A percentile compares a stretch with the other conserved stretches of the same genome.
Evolutionary conservation across 92 coral and sea anemone genomes (phyloP).

Genomic region (Muricea muricata): DNA sequence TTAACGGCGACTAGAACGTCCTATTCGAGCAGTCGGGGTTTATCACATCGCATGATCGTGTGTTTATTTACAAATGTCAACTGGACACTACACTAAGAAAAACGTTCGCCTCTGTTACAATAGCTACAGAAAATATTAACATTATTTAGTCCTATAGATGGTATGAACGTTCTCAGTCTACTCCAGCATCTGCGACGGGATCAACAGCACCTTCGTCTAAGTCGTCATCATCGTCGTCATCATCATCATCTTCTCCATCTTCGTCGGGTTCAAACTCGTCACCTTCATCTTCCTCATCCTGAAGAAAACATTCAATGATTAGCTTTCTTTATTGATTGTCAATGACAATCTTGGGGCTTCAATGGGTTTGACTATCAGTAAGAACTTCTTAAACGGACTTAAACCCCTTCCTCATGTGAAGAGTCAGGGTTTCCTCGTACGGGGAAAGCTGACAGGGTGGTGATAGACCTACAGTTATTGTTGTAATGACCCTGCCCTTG

Average conservation of each 20-base stretch:
- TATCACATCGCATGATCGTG: neutral
- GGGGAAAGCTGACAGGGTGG: too few relatives aligned
- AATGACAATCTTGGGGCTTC: too few relatives aligned
- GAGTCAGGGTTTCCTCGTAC: too few relatives aligned
- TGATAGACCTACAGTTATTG: too few relatives aligned
- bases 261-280: constrained; percentile 96
- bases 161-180: constrained; percentile 11
- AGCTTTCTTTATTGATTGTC: too few relatives aligned
- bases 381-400: too few relatives aligned
- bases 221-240: constrained; percentile 84
- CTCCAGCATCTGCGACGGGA: constrained; percentile 23
- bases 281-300: constrained; percentile 91
- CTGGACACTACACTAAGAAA: constrained; percentile 28
- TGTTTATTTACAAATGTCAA: constrained; percentile 38
- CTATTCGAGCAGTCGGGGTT: neutral
- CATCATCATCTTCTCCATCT: constrained; percentile 89
- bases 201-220: constrained; percentile 60
- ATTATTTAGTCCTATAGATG: constrained; percentile 13
- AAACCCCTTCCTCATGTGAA: too few relatives aligned
- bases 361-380: too few relatives aligned
- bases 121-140: constrained; percentile 43
- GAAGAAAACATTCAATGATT: neutral
- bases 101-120: neutral
- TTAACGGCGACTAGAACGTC: neutral
- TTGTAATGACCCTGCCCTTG: too few relatives aligned